A percentile compares a stretch with the other conserved stretches of the same genome.
Evolutionary conservation across 2,113 vertebrate genomes (phyloP).

Genomic region (Nerophis ophidion): DNA sequence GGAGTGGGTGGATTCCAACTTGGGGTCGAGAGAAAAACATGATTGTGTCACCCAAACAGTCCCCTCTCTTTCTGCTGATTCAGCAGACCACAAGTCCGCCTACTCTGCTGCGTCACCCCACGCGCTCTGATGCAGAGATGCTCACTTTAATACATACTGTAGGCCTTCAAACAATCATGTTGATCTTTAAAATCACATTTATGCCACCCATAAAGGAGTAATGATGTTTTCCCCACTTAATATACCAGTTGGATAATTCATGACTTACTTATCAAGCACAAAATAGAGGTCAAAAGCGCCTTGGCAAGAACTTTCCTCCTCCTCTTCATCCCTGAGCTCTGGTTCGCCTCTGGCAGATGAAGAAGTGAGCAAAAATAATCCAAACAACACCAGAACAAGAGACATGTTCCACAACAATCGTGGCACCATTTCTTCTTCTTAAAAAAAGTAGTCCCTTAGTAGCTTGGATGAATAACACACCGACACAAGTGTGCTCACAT

Average conservation of each 20-base stretch:
- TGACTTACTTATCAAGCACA: slow-evolving; percentile 88
- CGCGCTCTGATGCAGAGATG: slow-evolving; percentile 2
- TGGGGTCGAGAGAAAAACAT: background rate
- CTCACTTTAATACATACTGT: background rate
- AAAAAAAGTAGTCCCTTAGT: slow-evolving; percentile 2
- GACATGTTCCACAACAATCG: slow-evolving; percentile 40
- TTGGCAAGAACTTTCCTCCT: slow-evolving; percentile 78
- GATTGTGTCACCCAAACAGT: background rate
- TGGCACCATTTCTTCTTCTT: slow-evolving; percentile 58
- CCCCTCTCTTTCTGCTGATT: slow-evolving; percentile 36
- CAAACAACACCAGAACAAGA: slow-evolving; percentile 54
- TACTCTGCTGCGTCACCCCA: slow-evolving; percentile 24
- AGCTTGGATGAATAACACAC: background rate
- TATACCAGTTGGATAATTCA: background rate
- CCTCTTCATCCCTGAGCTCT: slow-evolving; percentile 56
- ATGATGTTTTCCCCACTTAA: background rate
- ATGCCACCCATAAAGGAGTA: background rate
- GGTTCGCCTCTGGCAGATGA: slow-evolving; percentile 48
- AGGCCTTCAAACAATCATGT: too few species aligned
- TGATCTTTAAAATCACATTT: background rate
- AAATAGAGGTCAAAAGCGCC: slow-evolving; percentile 91
- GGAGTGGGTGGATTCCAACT: background rate
- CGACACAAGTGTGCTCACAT: slow-evolving; percentile 43
- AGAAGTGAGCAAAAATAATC: slow-evolving; percentile 59
- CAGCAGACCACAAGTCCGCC: slow-evolving; percentile 46